These are phyloP conservation scores for Atlantisia rogersi DNA, from an alignment of 2,113 vertebrate genomes.

Conservation along the genomic window DNA sequence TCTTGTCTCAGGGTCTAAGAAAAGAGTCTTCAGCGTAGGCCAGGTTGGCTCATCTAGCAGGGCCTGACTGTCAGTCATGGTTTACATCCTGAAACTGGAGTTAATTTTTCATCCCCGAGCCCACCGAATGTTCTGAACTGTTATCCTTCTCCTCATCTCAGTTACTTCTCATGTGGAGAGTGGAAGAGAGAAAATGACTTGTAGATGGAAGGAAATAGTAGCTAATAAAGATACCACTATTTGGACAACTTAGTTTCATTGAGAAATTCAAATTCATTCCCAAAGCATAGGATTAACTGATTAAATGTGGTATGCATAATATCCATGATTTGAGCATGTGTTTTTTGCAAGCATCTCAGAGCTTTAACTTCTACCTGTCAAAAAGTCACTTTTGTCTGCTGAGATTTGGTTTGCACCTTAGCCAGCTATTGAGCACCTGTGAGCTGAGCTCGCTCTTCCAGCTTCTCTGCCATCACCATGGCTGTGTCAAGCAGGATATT, in stretches of 20 bases:
- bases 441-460: background rate
- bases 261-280: background rate
- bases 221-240: background rate
- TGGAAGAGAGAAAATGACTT: background rate
- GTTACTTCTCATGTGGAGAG: background rate
- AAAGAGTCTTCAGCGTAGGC: background rate
- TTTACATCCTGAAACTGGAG: background rate
- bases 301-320: background rate
- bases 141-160: background rate
- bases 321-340: no score
- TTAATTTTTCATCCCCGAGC: background rate
- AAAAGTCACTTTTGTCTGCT: background rate
- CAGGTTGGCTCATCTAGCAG: background rate
- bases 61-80: background rate
- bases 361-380: background rate
- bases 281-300: background rate
- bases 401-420: background rate
- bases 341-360: background rate
- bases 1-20: background rate
- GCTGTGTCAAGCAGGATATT: background rate
- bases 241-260: background rate
- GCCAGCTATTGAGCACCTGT: background rate
- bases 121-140: background rate
- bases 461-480: rapidly evolving
- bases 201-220: background rate